Base-by-base conservation (phyloP, 2,113 vertebrate genomes). In the Mustelus asterias region DNA sequence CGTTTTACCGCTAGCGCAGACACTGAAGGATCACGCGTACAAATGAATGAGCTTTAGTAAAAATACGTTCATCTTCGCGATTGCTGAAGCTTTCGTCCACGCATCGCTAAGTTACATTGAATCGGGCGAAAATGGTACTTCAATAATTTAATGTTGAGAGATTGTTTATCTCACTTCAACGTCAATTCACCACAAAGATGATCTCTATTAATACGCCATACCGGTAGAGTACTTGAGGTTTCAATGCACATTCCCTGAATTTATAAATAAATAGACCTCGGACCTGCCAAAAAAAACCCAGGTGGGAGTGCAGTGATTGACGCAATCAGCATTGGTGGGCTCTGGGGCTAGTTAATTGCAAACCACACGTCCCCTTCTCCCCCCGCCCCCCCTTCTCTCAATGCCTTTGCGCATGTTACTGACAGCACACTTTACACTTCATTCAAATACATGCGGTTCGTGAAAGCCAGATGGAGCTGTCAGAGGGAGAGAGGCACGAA, bases 371-470 rank as follows among this genome's bases (percentile, higher is more conserved):
- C 89, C 60, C 60, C 11, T 13, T 13, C 48, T n/a, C 48, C 48
- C 3, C 48, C 48, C 48, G 2, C 48, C 48, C 5, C 4, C 44
- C 44, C 44, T 48, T 58, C 65, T 93, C 65, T 93, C 89, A 93
- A 93, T 65, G 89, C 89, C 60, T 93, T 93, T 93, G 89, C 89
- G 89, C 89, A 93, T 93, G 89, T 93, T 93, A 93, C 33, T 93
- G 89, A 63, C 33, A 93, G 60, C 10, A 65, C 89, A 92, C 54
- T 92, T 54, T 92, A 58, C 88, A 63, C 88, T 92, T 92, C 58
- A 67, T 93, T 93, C 89, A 93, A 93, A 93, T 93, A 63, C 33
- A 65, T 93, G 60, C 89, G 89, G 89, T 83, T 83, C 37, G 37
- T 41, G 80, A 37, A 65, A 93, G 63, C 89, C 89, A 93, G 60